Evolutionary conservation across 2,888 invertebrate species (phyloP), one percentile per base, ranked within the genome.

Genomic region (Morinoia aosen): DNA sequence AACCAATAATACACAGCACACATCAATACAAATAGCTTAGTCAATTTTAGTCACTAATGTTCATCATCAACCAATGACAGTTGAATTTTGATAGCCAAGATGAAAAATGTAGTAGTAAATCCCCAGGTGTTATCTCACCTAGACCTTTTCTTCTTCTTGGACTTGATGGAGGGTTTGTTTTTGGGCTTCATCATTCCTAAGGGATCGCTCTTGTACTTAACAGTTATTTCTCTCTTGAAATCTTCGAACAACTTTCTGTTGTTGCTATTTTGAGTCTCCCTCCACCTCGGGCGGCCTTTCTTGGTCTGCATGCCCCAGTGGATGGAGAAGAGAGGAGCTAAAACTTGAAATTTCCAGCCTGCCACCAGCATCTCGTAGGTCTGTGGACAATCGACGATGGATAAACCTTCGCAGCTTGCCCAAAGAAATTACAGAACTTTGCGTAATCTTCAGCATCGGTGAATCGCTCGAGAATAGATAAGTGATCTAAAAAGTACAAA

Each of bases 301-400:
- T 98, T 98, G 61, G 98, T 98, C 97, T 99, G 99, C 8, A 99
- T 97, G 0, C 99, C 99, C 98, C 99, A 99, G 97, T 99, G 99
- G 95, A 98, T 98, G 0, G 99, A 98, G 97, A 99, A 99, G 95
- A 98, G 98, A 0, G 99, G 99, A 0, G 99, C 98, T 25, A 99
- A 98, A 0, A 99, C 99, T 97, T 98, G 98, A 97, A 99, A 99
- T 97, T 98, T 98, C 97, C 98, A 99, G 14, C 99, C 99, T 94
- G 98, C 98, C 61, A 99, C 98, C 97, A 98, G 98, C 98, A 99
- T 99, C 97, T 99, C 99, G 97, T 99, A 99, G n/a, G 93, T 57
- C 93, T 93, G 93, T 93, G 25, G 25, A 93, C 4, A 76, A 48
- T 40, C 14, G 33, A 95, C 25, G 64, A 61, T n/a, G 8, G 0